Conservation (phyloP, 2,797 vertebrate species). For the Clarias fuscus region DNA sequence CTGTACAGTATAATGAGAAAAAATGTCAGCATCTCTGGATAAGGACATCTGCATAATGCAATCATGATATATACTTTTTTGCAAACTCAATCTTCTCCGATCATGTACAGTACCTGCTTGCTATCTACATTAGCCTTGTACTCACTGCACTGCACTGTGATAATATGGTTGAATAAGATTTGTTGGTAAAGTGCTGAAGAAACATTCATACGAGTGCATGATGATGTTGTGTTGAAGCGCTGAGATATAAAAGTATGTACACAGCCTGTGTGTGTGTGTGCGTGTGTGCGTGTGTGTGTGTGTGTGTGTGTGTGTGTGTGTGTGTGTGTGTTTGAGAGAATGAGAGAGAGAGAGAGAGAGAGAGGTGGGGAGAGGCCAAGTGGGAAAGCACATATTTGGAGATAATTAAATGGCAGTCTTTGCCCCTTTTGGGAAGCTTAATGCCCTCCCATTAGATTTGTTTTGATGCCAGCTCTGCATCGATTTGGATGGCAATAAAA, state of each 20-base stretch:
- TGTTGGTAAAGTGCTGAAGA: neutral
- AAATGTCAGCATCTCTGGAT: neutral
- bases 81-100: neutral
- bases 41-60: no score
- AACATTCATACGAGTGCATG: neutral
- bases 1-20: no score
- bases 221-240: neutral
- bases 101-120: neutral
- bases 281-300: neutral
- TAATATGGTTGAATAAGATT: neutral
- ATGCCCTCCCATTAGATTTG: constrained; percentile 13
- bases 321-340: no score
- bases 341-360: neutral
- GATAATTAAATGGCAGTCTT: constrained; percentile 23
- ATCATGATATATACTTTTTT: no score
- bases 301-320: constrained; percentile 1
- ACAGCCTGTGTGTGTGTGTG: neutral
- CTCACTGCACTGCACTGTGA: neutral
- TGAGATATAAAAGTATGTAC: neutral
- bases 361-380: neutral
- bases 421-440: constrained; percentile 8
- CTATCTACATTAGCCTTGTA: neutral
- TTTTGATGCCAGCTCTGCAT: constrained; percentile 16
- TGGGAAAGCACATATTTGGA: constrained; percentile 12
- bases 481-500: constrained; percentile 20